phyloP scores from a whole-genome alignment of 2,888 invertebrate genomes.

The Acanthosepion esculentum region DNA sequence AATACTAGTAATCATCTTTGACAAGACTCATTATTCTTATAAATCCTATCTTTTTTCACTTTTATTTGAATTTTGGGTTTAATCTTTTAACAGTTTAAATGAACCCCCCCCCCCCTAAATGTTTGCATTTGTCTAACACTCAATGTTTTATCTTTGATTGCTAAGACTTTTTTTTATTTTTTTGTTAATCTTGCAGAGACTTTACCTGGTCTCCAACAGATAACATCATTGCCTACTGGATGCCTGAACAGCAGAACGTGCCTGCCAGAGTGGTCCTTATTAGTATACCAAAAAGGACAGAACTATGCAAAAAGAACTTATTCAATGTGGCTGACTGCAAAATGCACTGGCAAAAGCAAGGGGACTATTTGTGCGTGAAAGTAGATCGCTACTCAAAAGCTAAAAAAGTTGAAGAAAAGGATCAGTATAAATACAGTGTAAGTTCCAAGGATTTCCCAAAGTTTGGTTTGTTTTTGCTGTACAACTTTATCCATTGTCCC shows the following conservation, averaged over 20 bases:
- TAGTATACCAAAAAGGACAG: conserved; percentile 84
- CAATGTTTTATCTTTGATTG: not conserved
- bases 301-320: conserved; percentile 89
- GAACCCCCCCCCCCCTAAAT: no score
- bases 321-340: conserved; percentile 99
- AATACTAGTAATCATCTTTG: no score
- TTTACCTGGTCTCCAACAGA: conserved; percentile 99
- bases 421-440: conserved; percentile 89
- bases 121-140: no score
- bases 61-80: no score
- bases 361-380: conserved; percentile 97
- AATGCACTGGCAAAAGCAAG: conserved; percentile 98
- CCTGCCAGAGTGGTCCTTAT: conserved; percentile 95
- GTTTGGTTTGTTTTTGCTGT: no score
- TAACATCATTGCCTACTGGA: conserved; percentile 97
- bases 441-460: conserved; percentile 63
- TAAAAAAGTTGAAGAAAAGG: conserved; percentile 89
- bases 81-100: no score
- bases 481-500: not conserved
- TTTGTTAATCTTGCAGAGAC: conserved; percentile 78
- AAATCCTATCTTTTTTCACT: no score
- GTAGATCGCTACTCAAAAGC: conserved; percentile 90
- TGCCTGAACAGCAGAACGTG: conserved; percentile 93
- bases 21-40: no score
- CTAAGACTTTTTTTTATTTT: not conserved